Conservation (phyloP, 2,797 vertebrate genomes). For the Gambusia yucatana region DNA sequence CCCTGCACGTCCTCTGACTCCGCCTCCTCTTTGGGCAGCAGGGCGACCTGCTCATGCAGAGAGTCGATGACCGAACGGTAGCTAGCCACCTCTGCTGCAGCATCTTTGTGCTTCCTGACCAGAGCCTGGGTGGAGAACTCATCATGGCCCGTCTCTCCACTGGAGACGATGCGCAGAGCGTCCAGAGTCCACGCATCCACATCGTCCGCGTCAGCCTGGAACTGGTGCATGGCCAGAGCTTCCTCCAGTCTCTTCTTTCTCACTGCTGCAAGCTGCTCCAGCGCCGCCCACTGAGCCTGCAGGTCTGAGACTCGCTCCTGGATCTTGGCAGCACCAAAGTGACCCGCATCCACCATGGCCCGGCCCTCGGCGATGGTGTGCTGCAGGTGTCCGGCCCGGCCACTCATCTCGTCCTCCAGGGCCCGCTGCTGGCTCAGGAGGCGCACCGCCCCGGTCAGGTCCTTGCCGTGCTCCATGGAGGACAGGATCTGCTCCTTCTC, state of each 20-base stretch:
- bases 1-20: slow-evolving; percentile 82
- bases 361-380: slow-evolving; percentile 91
- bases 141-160: slow-evolving; percentile 93
- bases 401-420: slow-evolving; percentile 95
- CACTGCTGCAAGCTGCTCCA: slow-evolving; percentile 87
- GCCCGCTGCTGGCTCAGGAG: slow-evolving; percentile 93
- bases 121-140: slow-evolving; percentile 97
- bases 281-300: slow-evolving; percentile 89
- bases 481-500: slow-evolving; percentile 97
- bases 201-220: slow-evolving; percentile 91
- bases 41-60: slow-evolving; percentile 89
- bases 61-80: slow-evolving; percentile 92
- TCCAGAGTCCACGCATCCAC: slow-evolving; percentile 97
- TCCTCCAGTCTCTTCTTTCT: slow-evolving; percentile 87
- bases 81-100: slow-evolving; percentile 91
- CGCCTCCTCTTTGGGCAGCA: slow-evolving; percentile 83
- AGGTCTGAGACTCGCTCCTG: slow-evolving; percentile 83
- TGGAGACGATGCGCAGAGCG: slow-evolving; percentile 94
- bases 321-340: slow-evolving; percentile 92
- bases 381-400: slow-evolving; percentile 89
- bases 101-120: slow-evolving; percentile 98
- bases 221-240: slow-evolving; percentile 90
- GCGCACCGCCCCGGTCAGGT: slow-evolving; percentile 90
- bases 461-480: slow-evolving; percentile 89
- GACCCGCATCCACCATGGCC: slow-evolving; percentile 89